Percentiles rank a stretch among this genome's conserved stretches.
These are phyloP conservation scores for Scyliorhinus canicula DNA, from an alignment of 2,797 vertebrate genomes.

Conservation along the genomic window DNA sequence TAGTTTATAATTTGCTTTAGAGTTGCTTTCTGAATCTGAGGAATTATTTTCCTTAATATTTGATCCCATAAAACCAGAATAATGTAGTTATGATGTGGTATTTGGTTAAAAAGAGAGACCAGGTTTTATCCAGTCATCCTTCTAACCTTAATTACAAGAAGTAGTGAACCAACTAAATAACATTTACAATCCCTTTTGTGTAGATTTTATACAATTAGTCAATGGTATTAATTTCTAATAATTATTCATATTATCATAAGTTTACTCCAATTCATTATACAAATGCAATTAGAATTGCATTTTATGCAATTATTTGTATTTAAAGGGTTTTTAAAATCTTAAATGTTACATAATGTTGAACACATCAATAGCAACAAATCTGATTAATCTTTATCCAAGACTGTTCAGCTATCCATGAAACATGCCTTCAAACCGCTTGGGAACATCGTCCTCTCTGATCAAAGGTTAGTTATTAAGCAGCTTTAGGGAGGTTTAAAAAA, in stretches of 20 bases:
- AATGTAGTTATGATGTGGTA: background rate
- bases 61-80: background rate
- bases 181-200: background rate
- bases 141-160: background rate
- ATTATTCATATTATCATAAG: background rate
- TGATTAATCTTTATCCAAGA: constrained; percentile 23
- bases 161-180: background rate
- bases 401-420: constrained; percentile 17
- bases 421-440: background rate
- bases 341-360: background rate
- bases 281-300: background rate
- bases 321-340: background rate
- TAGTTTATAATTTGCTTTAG: background rate
- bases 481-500: constrained; percentile 43
- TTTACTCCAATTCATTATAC: background rate
- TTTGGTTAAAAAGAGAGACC: constrained; percentile 3
- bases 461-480: constrained; percentile 39
- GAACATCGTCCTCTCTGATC: constrained; percentile 33
- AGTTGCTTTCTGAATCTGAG: background rate
- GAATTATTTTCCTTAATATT: constrained; percentile 7
- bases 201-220: background rate
- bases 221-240: background rate
- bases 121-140: background rate
- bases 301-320: background rate
- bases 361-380: constrained; percentile 1